Percentiles rank a stretch among this genome's conserved stretches.
These are phyloP conservation scores for Ennomos fuscantarius DNA, from an alignment of 2,888 invertebrate genomes.

Conservation along the genomic window DNA sequence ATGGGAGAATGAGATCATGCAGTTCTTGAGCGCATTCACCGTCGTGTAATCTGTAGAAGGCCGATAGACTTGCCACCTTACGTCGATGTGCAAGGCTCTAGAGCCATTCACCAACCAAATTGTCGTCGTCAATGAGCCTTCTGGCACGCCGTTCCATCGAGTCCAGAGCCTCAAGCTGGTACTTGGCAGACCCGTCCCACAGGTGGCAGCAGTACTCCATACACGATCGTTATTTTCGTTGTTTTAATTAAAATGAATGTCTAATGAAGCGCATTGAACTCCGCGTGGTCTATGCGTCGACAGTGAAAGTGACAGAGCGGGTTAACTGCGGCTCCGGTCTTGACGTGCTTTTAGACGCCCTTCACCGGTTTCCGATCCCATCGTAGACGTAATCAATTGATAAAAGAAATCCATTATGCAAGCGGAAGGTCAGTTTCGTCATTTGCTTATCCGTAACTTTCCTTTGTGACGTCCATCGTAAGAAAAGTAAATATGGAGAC, in stretches of 20 bases:
- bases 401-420: slow-evolving; percentile 43
- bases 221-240: not conserved
- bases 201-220: too few species aligned
- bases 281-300: slow-evolving; percentile 36
- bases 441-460: slow-evolving; percentile 38
- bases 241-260: slow-evolving; percentile 12
- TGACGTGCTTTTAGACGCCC: slow-evolving; percentile 32
- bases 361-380: slow-evolving; percentile 41
- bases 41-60: too few species aligned
- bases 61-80: too few species aligned
- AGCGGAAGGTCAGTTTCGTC: slow-evolving; percentile 43
- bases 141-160: too few species aligned
- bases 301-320: slow-evolving; percentile 40
- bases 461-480: slow-evolving; percentile 37
- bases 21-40: too few species aligned
- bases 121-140: too few species aligned
- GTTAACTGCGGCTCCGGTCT: slow-evolving; percentile 32
- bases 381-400: slow-evolving; percentile 37
- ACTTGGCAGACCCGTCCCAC: too few species aligned
- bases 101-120: too few species aligned
- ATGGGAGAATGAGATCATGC: too few species aligned
- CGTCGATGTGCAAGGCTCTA: too few species aligned
- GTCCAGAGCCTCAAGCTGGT: too few species aligned
- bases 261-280: slow-evolving; percentile 22
- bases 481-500: slow-evolving; percentile 26